Conservation (phyloP, 2,113 vertebrate species). For the Festucalex cinctus region DNA sequence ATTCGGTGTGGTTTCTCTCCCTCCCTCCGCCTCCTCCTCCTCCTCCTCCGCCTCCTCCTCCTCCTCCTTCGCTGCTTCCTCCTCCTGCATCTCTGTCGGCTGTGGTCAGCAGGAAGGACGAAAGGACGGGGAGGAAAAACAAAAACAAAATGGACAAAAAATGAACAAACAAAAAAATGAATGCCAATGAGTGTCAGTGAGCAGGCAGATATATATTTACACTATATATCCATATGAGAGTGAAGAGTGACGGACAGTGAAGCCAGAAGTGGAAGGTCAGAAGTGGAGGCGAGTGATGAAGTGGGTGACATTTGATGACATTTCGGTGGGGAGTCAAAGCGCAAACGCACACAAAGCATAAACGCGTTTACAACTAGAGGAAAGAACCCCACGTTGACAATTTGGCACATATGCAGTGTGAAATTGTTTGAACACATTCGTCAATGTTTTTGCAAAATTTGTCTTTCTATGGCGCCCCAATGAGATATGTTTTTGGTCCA, state of each 20-base stretch:
- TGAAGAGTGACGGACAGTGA: background rate
- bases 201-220: conserved; percentile 17
- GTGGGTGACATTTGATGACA: conserved; percentile 65
- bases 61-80: conserved; percentile 58
- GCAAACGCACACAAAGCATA: conserved; percentile 15
- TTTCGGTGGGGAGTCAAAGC: conserved; percentile 50
- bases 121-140: conserved; percentile 32
- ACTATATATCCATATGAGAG: conserved; percentile 31
- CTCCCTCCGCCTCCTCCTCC: conserved; percentile 71
- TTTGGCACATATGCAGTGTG: no score
- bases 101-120: conserved; percentile 57
- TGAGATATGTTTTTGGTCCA: no score
- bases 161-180: conserved; percentile 41
- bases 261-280: conserved; percentile 5
- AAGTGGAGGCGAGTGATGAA: conserved; percentile 37
- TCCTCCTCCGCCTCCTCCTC: conserved; percentile 63
- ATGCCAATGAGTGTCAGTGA: conserved; percentile 58
- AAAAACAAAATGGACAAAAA: conserved; percentile 26
- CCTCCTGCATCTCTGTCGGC: conserved; percentile 69
- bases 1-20: conserved; percentile 73
- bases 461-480: no score
- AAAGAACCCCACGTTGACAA: background rate
- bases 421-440: no score
- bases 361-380: background rate
- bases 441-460: no score